Percentiles rank a stretch among this genome's conserved stretches.
phyloP scores from a whole-genome alignment of 53 echinoderm and acorn worm species.

The Holothuria scabra region DNA sequence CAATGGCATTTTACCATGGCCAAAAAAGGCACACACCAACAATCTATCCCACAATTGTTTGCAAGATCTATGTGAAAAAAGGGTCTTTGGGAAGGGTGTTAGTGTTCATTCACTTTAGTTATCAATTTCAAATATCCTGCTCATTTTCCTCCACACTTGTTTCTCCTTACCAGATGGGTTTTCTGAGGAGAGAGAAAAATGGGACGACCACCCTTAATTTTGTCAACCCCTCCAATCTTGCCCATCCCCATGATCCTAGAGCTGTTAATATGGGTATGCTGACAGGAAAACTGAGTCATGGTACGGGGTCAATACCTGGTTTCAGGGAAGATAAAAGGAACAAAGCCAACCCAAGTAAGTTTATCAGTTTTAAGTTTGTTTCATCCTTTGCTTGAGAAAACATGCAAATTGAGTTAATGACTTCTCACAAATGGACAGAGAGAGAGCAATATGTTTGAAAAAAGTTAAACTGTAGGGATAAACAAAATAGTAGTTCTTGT shows the following conservation, averaged over 20 bases:
- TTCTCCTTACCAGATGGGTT: slow-evolving; percentile 71
- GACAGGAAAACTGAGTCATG: slow-evolving; percentile 75
- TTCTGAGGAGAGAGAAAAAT: slow-evolving; percentile 80
- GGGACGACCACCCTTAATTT: slow-evolving; percentile 91
- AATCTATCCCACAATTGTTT: too few relatives aligned
- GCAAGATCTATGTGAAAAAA: too few relatives aligned
- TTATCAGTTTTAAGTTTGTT: neutral
- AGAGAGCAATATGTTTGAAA: too few relatives aligned
- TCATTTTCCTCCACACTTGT: neutral
- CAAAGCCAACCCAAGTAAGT: slow-evolving; percentile 88
- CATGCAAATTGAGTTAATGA: neutral
- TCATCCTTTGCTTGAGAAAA: neutral
- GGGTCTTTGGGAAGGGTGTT: too few relatives aligned
- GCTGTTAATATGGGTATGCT: slow-evolving; percentile 84
- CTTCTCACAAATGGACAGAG: neutral
- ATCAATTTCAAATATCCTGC: neutral
- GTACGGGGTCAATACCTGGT: slow-evolving; percentile 80
- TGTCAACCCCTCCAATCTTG: slow-evolving; percentile 72
- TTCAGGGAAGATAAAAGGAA: slow-evolving; percentile 96
- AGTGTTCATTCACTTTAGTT: too few relatives aligned
- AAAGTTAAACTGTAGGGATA: too few relatives aligned
- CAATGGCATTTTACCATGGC: too few relatives aligned
- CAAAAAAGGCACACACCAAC: too few relatives aligned
- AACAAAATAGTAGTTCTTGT: too few relatives aligned
- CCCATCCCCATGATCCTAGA: slow-evolving; percentile 61